Base-by-base conservation (phyloP, 2,888 invertebrate species). In the Brachyptera risi region DNA sequence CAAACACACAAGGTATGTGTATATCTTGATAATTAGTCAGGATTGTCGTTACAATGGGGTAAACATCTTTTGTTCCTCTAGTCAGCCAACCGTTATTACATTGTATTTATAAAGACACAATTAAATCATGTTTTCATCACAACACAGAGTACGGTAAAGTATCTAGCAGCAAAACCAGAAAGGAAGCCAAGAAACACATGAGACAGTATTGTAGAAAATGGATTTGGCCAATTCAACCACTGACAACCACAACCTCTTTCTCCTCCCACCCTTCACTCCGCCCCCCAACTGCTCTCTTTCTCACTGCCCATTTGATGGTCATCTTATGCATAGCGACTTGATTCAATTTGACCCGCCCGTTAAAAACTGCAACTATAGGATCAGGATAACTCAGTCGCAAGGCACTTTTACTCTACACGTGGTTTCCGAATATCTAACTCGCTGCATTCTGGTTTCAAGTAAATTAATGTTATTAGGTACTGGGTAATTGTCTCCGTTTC, bases 131-230 rank as follows among this genome's bases (percentile, higher is more conserved):
- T 61, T 54, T 37, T 64, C 64, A 60, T 66, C 66, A 66, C 66
- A 66, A 66, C 66, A 66, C 66, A 64, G 63, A 66, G 66, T 63
- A 63, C 63, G 59, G 61, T 63, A 63, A 63, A 59, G 58, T 61
- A 63, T 63, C 61, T 64, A 61, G 64, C 64, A 61, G 61, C 56
- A 63, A 59, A 61, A 51, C 58, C 37, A 42, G 63, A 58, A 58
- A 51, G 50, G 58, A 64, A 66, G 61, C 54, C 37, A n/a, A n/a
- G n/a, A n/a, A n/a, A n/a, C n/a, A n/a, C n/a, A n/a, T n/a, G n/a
- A n/a, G n/a, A n/a, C n/a, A n/a, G n/a, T n/a, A n/a, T n/a, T n/a
- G n/a, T n/a, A n/a, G n/a, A n/a, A n/a, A n/a, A n/a, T n/a, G n/a
- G n/a, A n/a, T n/a, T n/a, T n/a, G n/a, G n/a, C n/a, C n/a, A n/a